Evolutionary conservation across 2,888 invertebrate species (phyloP), one percentile per base, ranked within the genome.

Genomic region (Cryptocheilus praepositus): DNA sequence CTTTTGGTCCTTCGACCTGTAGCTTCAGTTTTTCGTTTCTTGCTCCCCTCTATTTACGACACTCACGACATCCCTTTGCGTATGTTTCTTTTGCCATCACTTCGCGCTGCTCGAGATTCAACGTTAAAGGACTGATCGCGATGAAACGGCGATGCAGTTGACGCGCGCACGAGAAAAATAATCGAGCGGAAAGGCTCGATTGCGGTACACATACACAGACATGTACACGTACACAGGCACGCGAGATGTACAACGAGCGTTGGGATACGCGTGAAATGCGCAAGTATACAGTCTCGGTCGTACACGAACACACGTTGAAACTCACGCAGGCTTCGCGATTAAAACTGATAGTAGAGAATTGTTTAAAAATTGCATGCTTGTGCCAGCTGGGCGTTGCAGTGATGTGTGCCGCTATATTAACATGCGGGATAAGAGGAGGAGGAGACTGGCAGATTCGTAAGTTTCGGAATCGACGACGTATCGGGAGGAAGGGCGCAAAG

Each of bases 381-480:
- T 86, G 83, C 77, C 83, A 82, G 80, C 79, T 85, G 79, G 81
- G 80, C 83, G 82, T 88, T 88, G 83, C 85, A 83, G 86, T 88
- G 87, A 87, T 88, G 36, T 36, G 87, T 87, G 88, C 79, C 80
- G 81, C 83, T 87, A 84, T 79, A 85, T 85, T 85, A 85, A 85
- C 85, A 82, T 70, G 74, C 74, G 73, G 64, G 58, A 79, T 73
- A 73, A 76, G 76, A 71, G 64, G 45, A 79, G 13, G 36, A 55
- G 11, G 55, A 36, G 36, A 36, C 36, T 36, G 36, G 36, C 7
- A 11, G 36, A 36, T 36, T 36, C 36, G 36, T 36, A 36, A 36
- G 36, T 36, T 7, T 36, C 36, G 4, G 36, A 36, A 36, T 36
- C 36, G 36, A 36, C 36, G 36, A 7, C n/a, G 25, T 21, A 53